These are phyloP conservation scores for Esox lucius DNA, from an alignment of 2,797 vertebrate genomes.

Conservation along the genomic window DNA sequence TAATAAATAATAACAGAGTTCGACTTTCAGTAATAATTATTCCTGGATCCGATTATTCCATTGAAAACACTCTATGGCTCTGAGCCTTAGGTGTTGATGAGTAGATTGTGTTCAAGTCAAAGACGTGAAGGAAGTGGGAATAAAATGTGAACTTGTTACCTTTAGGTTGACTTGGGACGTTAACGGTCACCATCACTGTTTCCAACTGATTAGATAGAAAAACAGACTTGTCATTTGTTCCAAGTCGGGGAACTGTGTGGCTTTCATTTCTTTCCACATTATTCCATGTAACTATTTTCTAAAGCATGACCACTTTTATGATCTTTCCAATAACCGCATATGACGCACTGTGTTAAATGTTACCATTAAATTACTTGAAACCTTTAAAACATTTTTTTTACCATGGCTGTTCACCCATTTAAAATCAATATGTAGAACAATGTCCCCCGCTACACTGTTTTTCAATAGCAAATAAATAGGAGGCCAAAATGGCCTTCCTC, in stretches of 20 bases:
- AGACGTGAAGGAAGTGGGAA: too few relatives aligned
- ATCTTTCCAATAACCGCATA: neutral
- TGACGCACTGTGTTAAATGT: neutral
- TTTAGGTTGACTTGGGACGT: neutral
- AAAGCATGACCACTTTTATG: neutral
- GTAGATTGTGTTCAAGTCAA: too few relatives aligned
- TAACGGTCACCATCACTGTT: neutral
- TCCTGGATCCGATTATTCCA: neutral
- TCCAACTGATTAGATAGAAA: neutral
- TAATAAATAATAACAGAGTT: too few relatives aligned
- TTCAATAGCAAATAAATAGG: conserved; percentile 9
- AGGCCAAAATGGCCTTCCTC: neutral
- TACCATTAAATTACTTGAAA: neutral
- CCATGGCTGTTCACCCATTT: conserved; percentile 14
- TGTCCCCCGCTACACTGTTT: neutral
- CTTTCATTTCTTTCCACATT: neutral
- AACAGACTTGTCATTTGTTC: neutral
- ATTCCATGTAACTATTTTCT: neutral
- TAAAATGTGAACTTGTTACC: too few relatives aligned
- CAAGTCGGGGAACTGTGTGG: neutral
- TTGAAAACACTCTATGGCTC: neutral
- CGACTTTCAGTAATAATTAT: neutral
- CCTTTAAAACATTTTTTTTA: too few relatives aligned
- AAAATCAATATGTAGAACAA: neutral
- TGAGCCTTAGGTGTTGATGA: too few relatives aligned